Base-by-base conservation (phyloP, 2,888 invertebrate genomes). In the Andricus curvator region DNA sequence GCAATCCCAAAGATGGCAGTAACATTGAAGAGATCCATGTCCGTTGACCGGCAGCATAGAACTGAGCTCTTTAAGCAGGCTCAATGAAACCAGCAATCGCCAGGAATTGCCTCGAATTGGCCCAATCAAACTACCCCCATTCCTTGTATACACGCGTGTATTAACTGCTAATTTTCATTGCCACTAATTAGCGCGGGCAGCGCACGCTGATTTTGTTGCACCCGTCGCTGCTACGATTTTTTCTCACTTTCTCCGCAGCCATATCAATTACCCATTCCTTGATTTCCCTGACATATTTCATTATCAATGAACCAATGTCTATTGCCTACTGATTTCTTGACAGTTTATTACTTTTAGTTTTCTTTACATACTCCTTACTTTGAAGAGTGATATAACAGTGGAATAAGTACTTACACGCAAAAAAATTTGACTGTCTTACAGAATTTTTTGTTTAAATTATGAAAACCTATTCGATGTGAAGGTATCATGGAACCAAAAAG, bases 101-200 rank as follows among this genome's bases (percentile, higher is more conserved):
- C 92, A 93, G 92, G 92, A 93, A 93, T 93, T 93, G 92, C 92
- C 92, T 92, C 91, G 92, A 93, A 93, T 93, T 93, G 92, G 92
- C 91, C 92, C 92, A 93, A 93, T 93, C 92, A 93, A 92, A 92
- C 92, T 91, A 92, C 92, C 92, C 92, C 92, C 92, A 92, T 92
- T 92, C 92, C 89, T 89, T 90, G 87, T 90, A 88, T 90, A 91
- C 87, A 90, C 88, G 89, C 90, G 89, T 91, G 89, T 91, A 92
- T 92, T 92, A 92, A 92, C 91, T 90, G 90, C 89, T 92, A 91
- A 92, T 92, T 70, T 92, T 91, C 89, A 91, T 91, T 88, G 89
- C 82, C 86, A 86, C 86, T 92, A 91, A 92, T 92, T 92, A 91
- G 86, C 88, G 88, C 87, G 51, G 70, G 2, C 64, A 51, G 56